phyloP scores from a whole-genome alignment of 1,140 invertebrate species.

The Paraescarpia echinospica region DNA sequence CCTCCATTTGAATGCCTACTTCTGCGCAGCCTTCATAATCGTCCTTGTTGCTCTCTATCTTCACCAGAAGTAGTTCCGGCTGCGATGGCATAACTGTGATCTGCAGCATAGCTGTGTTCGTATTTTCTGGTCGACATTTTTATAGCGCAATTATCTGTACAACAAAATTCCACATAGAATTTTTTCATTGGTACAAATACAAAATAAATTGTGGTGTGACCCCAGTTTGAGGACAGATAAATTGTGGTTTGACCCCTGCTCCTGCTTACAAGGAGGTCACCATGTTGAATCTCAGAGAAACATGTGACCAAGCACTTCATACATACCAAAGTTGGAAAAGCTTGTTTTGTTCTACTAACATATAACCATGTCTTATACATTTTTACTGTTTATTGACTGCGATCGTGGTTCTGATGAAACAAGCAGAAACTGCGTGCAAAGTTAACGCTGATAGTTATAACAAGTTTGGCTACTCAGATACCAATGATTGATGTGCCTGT shows the following conservation, averaged over 20 bases:
- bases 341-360: neutral
- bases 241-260: neutral
- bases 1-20: conserved; percentile 44
- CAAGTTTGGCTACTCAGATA: neutral
- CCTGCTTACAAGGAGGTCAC: too few relatives aligned
- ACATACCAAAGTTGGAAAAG: neutral
- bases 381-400: neutral
- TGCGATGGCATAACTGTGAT: neutral
- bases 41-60: conserved; percentile 43
- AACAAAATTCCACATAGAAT: neutral
- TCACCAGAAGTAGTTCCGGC: conserved; percentile 35
- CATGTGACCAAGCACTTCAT: neutral
- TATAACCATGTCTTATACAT: neutral
- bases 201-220: neutral
- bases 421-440: neutral
- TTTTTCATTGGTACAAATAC: neutral
- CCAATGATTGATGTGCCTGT: too few relatives aligned
- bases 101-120: neutral
- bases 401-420: neutral
- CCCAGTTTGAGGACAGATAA: neutral
- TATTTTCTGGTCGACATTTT: neutral
- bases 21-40: conserved; percentile 41
- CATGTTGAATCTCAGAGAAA: neutral
- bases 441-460: neutral
- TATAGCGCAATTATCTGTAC: neutral